Base-by-base conservation (phyloP, 2,888 invertebrate species). In the Drosophila algonquin region DNA sequence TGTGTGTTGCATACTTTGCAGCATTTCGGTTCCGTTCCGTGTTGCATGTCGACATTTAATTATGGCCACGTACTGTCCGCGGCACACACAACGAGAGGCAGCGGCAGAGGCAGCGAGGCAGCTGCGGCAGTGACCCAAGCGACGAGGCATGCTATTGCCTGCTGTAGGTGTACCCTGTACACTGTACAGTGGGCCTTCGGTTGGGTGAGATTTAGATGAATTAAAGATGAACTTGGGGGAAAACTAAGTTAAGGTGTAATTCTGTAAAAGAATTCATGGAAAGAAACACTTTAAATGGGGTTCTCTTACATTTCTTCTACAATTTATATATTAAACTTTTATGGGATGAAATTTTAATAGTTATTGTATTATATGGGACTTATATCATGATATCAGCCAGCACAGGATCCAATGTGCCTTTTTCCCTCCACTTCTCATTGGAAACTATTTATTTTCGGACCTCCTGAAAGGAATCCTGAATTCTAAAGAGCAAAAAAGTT, bases 1-100 rank as follows among this genome's bases (percentile, higher is more conserved):
- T 55, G 40, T 35, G 59, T 50, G 47, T 48, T 59, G 67, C 65
- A 62, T 59, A 67, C 76, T 76, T 73, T 81, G 60, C 83, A 70
- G 58, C 63, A 52, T 59, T 40, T 35, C 35, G 35, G 40, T 40
- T 6, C 40, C 40, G n/a, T 40, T 14, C 40, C 40, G 58, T 81
- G 79, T 87, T 82, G 89, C 88, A 88, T 83, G 89, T 77, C 89
- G 87, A 89, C 89, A 88, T 89, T 88, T 86, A 89, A 86, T 86
- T 86, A 89, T 88, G 79, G 77, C 89, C 86, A 89, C 74, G 82
- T 84, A 70, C 71, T 67, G 67, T 67, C 67, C 67, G 59, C 71
- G 51, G 45, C 70, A 58, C 71, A 71, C 65, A 70, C 46, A 16
- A 21, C 21, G 21, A 21, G 47, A 16, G 21, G 16, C 16, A 18